Percentiles rank a stretch among this genome's conserved stretches.
phyloP scores from a whole-genome alignment of 2,797 vertebrate species.

The Botia almorhae region DNA sequence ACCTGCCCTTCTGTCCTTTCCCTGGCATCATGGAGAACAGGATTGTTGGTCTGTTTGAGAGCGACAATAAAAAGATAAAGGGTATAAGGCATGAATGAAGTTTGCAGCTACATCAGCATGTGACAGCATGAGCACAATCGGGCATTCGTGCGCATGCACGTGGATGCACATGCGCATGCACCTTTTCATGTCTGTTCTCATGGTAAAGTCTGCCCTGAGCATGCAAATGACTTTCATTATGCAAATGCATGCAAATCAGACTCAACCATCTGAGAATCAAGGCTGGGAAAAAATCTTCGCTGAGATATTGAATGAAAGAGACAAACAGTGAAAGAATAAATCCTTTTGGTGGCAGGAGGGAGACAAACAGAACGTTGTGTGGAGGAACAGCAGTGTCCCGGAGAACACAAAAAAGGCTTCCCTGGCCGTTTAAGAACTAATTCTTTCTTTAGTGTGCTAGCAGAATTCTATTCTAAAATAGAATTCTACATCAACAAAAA shows the following conservation, averaged over 20 bases:
- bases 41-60: slow-evolving; percentile 67
- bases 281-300: slow-evolving; percentile 82
- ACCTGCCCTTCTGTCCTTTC: slow-evolving; percentile 61
- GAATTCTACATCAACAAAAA: background rate
- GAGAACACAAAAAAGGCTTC: slow-evolving; percentile 65
- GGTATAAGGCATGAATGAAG: slow-evolving; percentile 58
- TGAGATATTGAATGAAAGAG: slow-evolving; percentile 80
- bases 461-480: background rate
- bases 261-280: slow-evolving; percentile 95
- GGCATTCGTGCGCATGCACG: slow-evolving; percentile 35
- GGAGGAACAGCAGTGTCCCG: slow-evolving; percentile 68
- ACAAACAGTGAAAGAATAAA: slow-evolving; percentile 76
- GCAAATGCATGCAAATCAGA: slow-evolving; percentile 99
- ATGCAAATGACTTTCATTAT: slow-evolving; percentile 99
- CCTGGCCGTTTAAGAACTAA: slow-evolving; percentile 4
- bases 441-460: slow-evolving; percentile 12
- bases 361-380: slow-evolving; percentile 70
- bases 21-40: slow-evolving; percentile 67
- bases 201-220: slow-evolving; percentile 94
- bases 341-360: slow-evolving; percentile 76
- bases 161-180: slow-evolving; percentile 69
- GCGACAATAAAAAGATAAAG: slow-evolving; percentile 59
- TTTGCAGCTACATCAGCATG: slow-evolving; percentile 59
- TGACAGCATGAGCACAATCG: slow-evolving; percentile 51
- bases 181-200: slow-evolving; percentile 92